These are phyloP conservation scores for Sitta carolinensis DNA, from an alignment of 2,797 vertebrate genomes.

Conservation along the genomic window DNA sequence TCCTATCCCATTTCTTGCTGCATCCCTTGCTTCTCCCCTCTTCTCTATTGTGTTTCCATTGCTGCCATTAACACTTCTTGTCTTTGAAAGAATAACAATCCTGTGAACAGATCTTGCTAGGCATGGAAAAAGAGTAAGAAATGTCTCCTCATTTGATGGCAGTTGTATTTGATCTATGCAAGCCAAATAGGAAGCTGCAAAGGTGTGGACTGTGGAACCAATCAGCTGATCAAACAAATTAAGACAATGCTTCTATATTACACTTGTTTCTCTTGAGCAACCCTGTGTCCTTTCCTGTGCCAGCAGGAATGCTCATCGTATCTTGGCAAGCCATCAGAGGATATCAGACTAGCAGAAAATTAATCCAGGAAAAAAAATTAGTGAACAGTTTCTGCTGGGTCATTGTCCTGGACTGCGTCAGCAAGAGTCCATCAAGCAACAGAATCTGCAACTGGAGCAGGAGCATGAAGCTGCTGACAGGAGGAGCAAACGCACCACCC, in stretches of 20 bases:
- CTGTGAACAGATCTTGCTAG: background rate
- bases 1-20: background rate
- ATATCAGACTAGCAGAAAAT: background rate
- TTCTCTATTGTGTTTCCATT: background rate
- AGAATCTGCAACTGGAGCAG: background rate
- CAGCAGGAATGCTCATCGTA: background rate
- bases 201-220: background rate
- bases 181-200: background rate
- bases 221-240: background rate
- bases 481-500: background rate
- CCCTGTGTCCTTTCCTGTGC: background rate
- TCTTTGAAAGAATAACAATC: background rate
- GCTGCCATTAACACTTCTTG: background rate
- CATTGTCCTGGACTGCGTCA: background rate
- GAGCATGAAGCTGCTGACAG: background rate
- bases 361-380: background rate
- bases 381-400: background rate
- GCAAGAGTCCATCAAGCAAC: background rate
- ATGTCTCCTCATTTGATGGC: background rate
- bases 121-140: background rate
- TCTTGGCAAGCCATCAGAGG: slow-evolving; percentile 18
- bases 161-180: background rate
- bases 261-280: background rate
- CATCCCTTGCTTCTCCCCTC: background rate
- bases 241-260: background rate